Base-by-base conservation (phyloP, 1,140 invertebrate species). In the Delia radicum region DNA sequence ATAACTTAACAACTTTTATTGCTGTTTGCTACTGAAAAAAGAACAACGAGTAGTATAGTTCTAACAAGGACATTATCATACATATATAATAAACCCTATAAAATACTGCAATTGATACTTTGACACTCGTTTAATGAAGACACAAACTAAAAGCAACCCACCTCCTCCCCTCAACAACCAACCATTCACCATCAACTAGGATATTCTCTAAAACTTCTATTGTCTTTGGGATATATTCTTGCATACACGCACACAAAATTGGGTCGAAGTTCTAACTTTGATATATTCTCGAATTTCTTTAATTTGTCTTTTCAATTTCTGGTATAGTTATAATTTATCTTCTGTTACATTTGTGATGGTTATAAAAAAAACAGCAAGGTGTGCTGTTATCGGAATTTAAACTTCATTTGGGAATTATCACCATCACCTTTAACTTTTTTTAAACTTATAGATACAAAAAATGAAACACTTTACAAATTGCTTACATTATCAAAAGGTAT, bases 101-200 rank as follows among this genome's bases (percentile, higher is more conserved):
- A 65, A 65, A 65, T 65, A 65, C 62, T 65, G 62, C 62, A 65
- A 65, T 65, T 65, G 62, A 65, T 65, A 65, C 62, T 65, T 65
- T 65, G 62, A 65, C 62, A 65, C 62, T 65, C 28, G 62, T 65
- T 65, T 27, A 65, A 65, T 65, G 26, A 65, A 65, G 62, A 65
- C 62, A 65, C 29, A 65, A 65, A 65, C 62, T 15, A 65, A 29
- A 15, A 13, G 6, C 37, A 42, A 10, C 37, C n/a, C 37, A 42
- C 37, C 37, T 13, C 37, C 3, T 3, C 37, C 37, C 1, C 37
- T 42, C 37, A 10, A 10, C 12, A 3, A 15, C n/a, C 37, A 42
- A 42, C 37, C 12, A 13, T 42, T 3, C n/a, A 15, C 0, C 37
- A 15, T 3, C 12, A 42, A 13, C 37, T 10, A 13, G 37, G 10